These are phyloP conservation scores for Embiotoca jacksoni DNA, from an alignment of 2,113 vertebrate species.

Conservation along the genomic window DNA sequence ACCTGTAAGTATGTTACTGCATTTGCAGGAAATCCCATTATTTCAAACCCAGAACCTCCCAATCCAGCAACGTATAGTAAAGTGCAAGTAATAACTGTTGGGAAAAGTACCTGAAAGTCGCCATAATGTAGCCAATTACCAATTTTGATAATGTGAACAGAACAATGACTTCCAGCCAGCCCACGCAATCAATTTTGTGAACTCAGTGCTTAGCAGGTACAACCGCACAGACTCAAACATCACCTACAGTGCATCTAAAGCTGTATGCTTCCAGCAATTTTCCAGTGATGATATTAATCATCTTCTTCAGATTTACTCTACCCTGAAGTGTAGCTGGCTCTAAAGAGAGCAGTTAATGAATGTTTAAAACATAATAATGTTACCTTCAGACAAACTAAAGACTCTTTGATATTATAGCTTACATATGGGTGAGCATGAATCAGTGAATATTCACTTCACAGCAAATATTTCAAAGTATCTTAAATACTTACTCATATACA, in stretches of 20 bases:
- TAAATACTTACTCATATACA: not conserved
- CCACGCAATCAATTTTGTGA: slow-evolving; percentile 16
- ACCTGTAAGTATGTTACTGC: slow-evolving; percentile 37
- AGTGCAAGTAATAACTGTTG: not conserved
- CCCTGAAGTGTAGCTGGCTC: not conserved
- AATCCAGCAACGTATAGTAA: slow-evolving; percentile 9
- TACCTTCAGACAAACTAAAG: not conserved
- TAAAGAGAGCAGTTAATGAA: not conserved
- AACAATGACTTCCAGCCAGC: not conserved
- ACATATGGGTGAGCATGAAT: not conserved
- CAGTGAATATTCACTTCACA: not conserved
- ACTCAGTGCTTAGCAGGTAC: not conserved
- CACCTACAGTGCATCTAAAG: not conserved
- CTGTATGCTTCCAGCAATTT: not conserved
- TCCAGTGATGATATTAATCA: not conserved
- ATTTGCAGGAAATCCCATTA: slow-evolving; percentile 46
- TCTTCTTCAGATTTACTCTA: not conserved
- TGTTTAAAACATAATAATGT: not conserved
- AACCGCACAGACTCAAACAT: not conserved
- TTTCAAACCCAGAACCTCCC: slow-evolving; percentile 15
- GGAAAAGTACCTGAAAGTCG: not conserved
- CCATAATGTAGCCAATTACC: not conserved
- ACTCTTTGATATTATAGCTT: not conserved
- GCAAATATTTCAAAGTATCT: not conserved
- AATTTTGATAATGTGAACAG: not conserved